These are phyloP conservation scores for Whitmania pigra DNA, from an alignment of 1,140 invertebrate genomes.

Conservation along the genomic window DNA sequence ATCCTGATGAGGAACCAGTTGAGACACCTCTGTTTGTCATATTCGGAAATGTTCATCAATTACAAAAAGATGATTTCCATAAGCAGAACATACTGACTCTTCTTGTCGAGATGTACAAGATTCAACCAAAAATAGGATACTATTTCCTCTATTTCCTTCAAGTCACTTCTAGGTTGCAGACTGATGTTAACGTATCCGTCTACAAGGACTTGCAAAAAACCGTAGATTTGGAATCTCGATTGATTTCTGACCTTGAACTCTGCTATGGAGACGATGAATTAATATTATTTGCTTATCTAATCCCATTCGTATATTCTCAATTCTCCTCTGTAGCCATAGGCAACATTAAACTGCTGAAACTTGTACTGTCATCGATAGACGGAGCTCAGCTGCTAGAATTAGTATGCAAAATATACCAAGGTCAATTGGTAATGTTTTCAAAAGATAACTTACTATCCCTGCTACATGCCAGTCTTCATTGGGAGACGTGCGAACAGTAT, in stretches of 20 bases:
- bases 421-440: slow-evolving; percentile 51
- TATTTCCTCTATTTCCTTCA: slow-evolving; percentile 72
- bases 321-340: slow-evolving; percentile 73
- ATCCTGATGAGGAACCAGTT: slow-evolving; percentile 59
- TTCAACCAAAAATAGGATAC: slow-evolving; percentile 64
- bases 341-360: slow-evolving; percentile 67
- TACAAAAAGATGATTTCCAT: slow-evolving; percentile 59
- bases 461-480: slow-evolving; percentile 67
- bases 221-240: slow-evolving; percentile 49
- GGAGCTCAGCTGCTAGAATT: slow-evolving; percentile 73
- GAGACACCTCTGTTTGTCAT: slow-evolving; percentile 66
- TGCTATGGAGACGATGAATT: slow-evolving; percentile 72
- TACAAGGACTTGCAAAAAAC: slow-evolving; percentile 75
- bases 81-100: slow-evolving; percentile 59
- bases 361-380: slow-evolving; percentile 76
- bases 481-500: slow-evolving; percentile 93
- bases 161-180: slow-evolving; percentile 49
- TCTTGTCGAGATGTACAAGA: slow-evolving; percentile 59
- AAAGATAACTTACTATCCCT: slow-evolving; percentile 45
- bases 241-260: slow-evolving; percentile 41
- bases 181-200: slow-evolving; percentile 60
- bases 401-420: slow-evolving; percentile 76
- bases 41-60: slow-evolving; percentile 59
- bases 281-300: slow-evolving; percentile 47
- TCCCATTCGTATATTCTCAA: slow-evolving; percentile 74